These are phyloP conservation scores for Platycheirus rosarum DNA, from an alignment of 2,888 invertebrate genomes.

Conservation along the genomic window DNA sequence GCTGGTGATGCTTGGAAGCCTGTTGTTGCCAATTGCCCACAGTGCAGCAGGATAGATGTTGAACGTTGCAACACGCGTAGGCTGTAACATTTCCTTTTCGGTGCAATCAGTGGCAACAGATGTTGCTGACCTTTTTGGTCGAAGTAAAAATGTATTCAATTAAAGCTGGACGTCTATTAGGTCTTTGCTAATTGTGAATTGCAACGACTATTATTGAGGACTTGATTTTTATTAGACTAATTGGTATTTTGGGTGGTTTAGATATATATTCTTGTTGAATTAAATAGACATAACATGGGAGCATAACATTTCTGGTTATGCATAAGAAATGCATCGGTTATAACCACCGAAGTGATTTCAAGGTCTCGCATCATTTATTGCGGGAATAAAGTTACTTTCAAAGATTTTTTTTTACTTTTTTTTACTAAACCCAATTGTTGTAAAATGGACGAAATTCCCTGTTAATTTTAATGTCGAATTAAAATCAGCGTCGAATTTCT, in stretches of 20 bases:
- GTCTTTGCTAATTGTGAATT: conserved; percentile 52
- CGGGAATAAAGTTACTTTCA: too few species aligned
- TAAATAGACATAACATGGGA: too few species aligned
- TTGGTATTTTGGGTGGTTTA: conserved; percentile 21
- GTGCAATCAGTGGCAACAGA: conserved; percentile 57
- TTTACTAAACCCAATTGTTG: too few species aligned
- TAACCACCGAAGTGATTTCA: too few species aligned
- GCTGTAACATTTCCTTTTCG: conserved; percentile 60
- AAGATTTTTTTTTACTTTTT: too few species aligned
- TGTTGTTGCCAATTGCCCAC: conserved; percentile 24
- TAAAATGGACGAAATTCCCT: too few species aligned
- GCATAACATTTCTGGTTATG: too few species aligned
- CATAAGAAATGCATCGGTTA: too few species aligned
- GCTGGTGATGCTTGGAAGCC: background rate
- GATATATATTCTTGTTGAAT: too few species aligned
- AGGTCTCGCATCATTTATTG: too few species aligned
- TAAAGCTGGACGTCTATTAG: conserved; percentile 39
- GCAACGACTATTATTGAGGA: conserved; percentile 13
- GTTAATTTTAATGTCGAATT: too few species aligned
- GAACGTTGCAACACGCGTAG: conserved; percentile 58
- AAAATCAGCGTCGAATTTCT: too few species aligned
- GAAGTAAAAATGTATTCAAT: conserved; percentile 44
- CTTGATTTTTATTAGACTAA: conserved; percentile 26
- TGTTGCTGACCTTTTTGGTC: conserved; percentile 63
- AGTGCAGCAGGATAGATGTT: conserved; percentile 27